Evolutionary conservation across 2,797 vertebrate genomes (phyloP).

Genomic region (Echiichthys vipera): DNA sequence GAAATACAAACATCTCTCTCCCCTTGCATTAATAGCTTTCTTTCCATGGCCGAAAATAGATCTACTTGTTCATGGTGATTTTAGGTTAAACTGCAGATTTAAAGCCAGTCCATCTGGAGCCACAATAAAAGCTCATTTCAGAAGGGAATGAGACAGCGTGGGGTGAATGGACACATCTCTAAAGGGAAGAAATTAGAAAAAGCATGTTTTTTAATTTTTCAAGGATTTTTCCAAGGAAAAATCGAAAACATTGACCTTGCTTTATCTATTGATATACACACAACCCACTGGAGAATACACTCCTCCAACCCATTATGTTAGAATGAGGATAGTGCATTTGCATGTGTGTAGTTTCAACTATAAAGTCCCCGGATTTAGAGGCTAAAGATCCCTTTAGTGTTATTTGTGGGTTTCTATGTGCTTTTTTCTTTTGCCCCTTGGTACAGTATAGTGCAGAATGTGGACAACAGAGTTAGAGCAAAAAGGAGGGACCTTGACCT

Average conservation of each 20-base stretch:
- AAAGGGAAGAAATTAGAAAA: conserved; percentile 8
- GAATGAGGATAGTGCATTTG: neutral
- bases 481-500: conserved; percentile 24
- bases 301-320: neutral
- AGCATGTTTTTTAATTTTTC: too few species aligned
- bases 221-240: conserved; percentile 23
- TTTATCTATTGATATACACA: neutral
- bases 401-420: too few species aligned
- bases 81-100: conserved; percentile 77
- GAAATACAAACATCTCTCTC: conserved; percentile 61
- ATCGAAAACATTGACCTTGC: conserved; percentile 12
- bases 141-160: conserved; percentile 13
- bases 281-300: neutral
- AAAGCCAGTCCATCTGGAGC: conserved; percentile 75
- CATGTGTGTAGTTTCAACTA: neutral
- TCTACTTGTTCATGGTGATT: conserved; percentile 62
- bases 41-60: conserved; percentile 57
- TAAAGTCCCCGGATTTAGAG: neutral
- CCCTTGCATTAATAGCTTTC: conserved; percentile 60
- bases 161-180: conserved; percentile 34
- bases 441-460: conserved; percentile 7
- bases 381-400: neutral
- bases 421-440: conserved; percentile 1
- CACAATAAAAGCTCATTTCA: conserved; percentile 64
- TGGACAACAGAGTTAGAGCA: conserved; percentile 6